phyloP scores from a whole-genome alignment of 2,113 vertebrate genomes.

The Geococcyx californianus region DNA sequence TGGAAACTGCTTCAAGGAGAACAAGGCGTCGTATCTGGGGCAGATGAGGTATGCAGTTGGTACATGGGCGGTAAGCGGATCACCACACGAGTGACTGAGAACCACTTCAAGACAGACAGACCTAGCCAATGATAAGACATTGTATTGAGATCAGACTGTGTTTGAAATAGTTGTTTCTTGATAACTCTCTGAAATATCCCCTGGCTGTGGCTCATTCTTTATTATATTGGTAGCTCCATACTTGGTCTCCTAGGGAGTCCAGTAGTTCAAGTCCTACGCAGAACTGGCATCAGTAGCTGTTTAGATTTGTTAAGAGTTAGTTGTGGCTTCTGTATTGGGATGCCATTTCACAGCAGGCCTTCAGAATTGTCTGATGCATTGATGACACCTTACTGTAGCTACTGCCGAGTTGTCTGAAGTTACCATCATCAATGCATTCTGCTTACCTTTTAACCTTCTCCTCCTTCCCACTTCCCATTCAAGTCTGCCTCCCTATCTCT shows the following conservation, averaged over 20 bases:
- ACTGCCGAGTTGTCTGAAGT: neutral
- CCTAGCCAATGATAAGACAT: neutral
- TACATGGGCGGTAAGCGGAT: neutral
- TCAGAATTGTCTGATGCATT: neutral
- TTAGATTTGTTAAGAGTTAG: neutral
- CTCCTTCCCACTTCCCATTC: neutral
- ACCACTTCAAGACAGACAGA: neutral
- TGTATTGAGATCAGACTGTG: neutral
- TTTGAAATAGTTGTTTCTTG: neutral
- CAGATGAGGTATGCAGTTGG: neutral
- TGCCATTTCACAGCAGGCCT: neutral
- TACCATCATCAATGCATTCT: neutral
- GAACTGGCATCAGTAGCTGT: neutral
- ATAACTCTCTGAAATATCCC: neutral
- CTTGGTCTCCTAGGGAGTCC: neutral
- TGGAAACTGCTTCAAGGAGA: neutral
- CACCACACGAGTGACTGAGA: neutral
- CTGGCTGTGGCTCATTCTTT: neutral
- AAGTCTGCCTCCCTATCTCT: neutral
- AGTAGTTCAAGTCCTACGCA: neutral
- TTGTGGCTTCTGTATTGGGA: neutral
- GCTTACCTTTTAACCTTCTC: neutral
- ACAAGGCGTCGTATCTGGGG: neutral
- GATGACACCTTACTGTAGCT: neutral
- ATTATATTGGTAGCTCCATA: neutral